Evolutionary conservation across 2,797 vertebrate species (phyloP), one percentile per base, ranked within the genome.

Genomic region (Sebastes melanostomus): DNA sequence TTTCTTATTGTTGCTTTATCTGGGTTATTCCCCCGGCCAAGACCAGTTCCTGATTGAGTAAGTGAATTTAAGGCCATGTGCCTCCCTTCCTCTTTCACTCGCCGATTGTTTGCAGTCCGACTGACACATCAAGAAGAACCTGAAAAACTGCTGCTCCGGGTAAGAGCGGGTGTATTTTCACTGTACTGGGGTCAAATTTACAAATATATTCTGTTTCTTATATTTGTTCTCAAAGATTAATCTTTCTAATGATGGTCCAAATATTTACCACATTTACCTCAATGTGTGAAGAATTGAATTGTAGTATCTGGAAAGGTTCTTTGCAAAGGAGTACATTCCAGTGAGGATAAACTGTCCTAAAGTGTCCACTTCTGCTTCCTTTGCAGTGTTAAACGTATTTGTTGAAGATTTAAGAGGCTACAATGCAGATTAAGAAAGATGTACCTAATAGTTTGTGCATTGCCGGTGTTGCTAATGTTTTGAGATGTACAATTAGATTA

Each of bases 41-140:
- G 8, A 60, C 62, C 50, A 24, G 72, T 92, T 93, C 86, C 89
- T 94, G 85, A 82, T 88, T 83, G 6, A 62, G n/a, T 94, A 88
- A 92, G 77, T 89, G 68, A 91, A 91, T 94, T 86, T 89, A 1
- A 81, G 16, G 24, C 65, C 82, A 71, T 58, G 86, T 73, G 83
- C 65, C 42, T 61, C 55, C 66, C 69, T 91, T 92, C 84, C 80
- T 69, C 85, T 82, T 91, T 83, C 83, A 87, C 36, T 85, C 25
- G 74, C 4, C 2, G 10, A 42, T 50, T 55, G 38, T 61, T 36
- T 14, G 12, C 42, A 61, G 65, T 25, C 62, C 34, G 30, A 52
- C 61, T 25, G 66, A 74, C 58, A 79, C 59, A 65, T 16, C 10
- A 34, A 32, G 14, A 80, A 54, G 76, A 82, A 38, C 46, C 22